Conservation (phyloP, 2,888 invertebrate genomes). For the Gymnoscelis rufifasciata region DNA sequence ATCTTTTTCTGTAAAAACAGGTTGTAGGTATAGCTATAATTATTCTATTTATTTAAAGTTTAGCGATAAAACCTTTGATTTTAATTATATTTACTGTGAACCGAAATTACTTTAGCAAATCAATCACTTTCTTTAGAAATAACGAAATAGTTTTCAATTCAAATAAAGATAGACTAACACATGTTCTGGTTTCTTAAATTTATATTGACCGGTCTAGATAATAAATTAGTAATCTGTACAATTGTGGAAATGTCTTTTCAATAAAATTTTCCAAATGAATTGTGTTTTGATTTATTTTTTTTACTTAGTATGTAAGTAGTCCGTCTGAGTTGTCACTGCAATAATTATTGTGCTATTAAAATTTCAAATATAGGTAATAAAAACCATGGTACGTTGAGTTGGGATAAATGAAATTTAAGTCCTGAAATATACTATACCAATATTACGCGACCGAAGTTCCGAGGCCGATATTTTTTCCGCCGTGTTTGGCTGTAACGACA, state of each 20-base stretch:
- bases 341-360: no score
- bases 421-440: no score
- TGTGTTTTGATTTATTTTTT: constrained; percentile 25
- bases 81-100: constrained; percentile 48
- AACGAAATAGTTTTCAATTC: constrained; percentile 40
- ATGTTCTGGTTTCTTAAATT: constrained; percentile 43
- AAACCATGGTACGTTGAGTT: no score
- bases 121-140: constrained; percentile 29
- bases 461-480: no score
- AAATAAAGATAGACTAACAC: constrained; percentile 40
- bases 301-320: no score
- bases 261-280: constrained; percentile 69
- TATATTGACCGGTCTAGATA: constrained; percentile 58
- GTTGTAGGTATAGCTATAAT: constrained; percentile 76
- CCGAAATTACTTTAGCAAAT: constrained; percentile 44
- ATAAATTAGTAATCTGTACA: constrained; percentile 64
- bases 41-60: constrained; percentile 75
- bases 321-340: no score
- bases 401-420: no score
- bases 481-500: no score
- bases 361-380: no score
- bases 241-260: constrained; percentile 70
- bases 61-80: constrained; percentile 53
- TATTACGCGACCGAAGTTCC: no score
- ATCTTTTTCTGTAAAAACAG: constrained; percentile 64